Evolutionary conservation across 2,113 vertebrate genomes (phyloP).

Genomic region (Gadus chalcogrammus): DNA sequence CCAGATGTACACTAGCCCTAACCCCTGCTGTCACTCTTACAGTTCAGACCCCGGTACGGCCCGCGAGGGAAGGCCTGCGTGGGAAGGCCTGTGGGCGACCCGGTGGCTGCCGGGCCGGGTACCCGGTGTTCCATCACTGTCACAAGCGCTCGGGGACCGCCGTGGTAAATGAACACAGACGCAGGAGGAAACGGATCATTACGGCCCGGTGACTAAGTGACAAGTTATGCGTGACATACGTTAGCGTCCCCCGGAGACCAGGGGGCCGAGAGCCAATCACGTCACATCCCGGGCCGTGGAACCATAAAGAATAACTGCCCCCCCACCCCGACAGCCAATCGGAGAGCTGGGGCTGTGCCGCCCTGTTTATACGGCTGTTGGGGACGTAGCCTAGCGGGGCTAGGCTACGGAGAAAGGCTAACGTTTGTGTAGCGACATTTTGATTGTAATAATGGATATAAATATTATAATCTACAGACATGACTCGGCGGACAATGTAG

Average conservation of each 20-base stretch:
- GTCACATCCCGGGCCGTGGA: conserved; percentile 57
- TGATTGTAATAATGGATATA: no score
- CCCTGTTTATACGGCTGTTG: background rate
- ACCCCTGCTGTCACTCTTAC: conserved; percentile 37
- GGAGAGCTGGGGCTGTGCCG: conserved; percentile 4
- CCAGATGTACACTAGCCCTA: conserved; percentile 54
- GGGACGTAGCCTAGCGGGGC: no score
- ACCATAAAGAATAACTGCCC: conserved; percentile 61
- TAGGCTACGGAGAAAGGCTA: no score
- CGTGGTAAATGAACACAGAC: conserved; percentile 63
- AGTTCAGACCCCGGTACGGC: conserved; percentile 1
- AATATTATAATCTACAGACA: no score
- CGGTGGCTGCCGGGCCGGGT: conserved; percentile 40
- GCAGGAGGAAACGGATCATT: conserved; percentile 71
- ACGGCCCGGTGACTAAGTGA: conserved; percentile 54
- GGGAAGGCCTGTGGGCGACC: no score
- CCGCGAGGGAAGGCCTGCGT: conserved; percentile 20
- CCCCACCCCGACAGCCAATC: conserved; percentile 47
- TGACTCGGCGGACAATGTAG: background rate
- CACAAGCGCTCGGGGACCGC: conserved; percentile 56
- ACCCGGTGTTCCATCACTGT: conserved; percentile 65
- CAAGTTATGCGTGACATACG: conserved; percentile 61
- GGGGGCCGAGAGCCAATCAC: conserved; percentile 54
- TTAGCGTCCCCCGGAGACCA: conserved; percentile 57
- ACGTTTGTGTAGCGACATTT: no score